Evolutionary conservation across 2,888 invertebrate species (phyloP), one percentile per base, ranked within the genome.

Genomic region (Mechanitis mazaeus): DNA sequence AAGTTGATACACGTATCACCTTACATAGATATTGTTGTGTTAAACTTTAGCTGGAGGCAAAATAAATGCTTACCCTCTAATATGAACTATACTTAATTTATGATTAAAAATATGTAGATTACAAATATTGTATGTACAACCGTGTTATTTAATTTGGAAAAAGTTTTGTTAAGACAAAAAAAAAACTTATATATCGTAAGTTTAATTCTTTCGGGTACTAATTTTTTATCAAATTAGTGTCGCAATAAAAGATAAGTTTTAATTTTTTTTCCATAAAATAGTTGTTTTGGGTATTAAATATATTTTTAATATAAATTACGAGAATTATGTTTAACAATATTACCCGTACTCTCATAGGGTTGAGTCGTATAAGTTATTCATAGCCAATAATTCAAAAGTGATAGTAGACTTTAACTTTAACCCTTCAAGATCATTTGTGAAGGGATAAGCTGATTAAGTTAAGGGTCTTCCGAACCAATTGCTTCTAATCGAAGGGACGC

Each of bases 401-500:
- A 57, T 61, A 59, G 54, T 63, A 63, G 63, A 61, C 53, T 61
- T 45, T 63, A 62, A 63, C 61, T 74, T 74, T 74, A 75, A 72
- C 73, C 76, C 73, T 74, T 50, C 60, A 65, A 64, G 66, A 66
- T 68, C 61, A 69, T 73, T 73, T 72, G 64, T 67, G 64, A 65
- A 72, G 71, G 74, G 72, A 64, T 68, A 68, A 68, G 64, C 68
- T 64, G 63, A 67, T 65, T 61, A 65, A 67, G 65, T 65, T 56
- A 61, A 66, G 63, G 64, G 67, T 64, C 65, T 61, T 61, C 71
- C 69, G 68, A 69, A 70, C 71, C 71, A 75, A 78, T 76, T 75
- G 74, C 71, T 65, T 65, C 69, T 74, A 75, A 75, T 76, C 72
- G 70, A 65, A 69, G 69, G 72, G 69, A 59, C 60, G 58, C 58